Evolutionary conservation across 2,797 vertebrate genomes (phyloP).

Genomic region (Ciconia nigra): DNA sequence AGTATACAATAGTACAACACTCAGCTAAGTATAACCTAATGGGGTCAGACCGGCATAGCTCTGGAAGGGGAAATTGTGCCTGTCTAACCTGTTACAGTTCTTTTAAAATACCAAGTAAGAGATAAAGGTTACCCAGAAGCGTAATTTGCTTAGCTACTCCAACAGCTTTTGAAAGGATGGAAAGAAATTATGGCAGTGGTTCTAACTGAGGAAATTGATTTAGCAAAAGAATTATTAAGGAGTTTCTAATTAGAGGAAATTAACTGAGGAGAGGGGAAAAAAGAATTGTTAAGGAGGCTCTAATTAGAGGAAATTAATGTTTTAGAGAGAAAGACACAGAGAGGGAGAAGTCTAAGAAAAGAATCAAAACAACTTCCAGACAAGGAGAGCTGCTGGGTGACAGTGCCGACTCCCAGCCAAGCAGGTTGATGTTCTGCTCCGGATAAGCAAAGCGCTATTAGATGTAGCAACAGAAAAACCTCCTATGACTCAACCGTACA

Average conservation of each 20-base stretch:
- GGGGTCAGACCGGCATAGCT: slow-evolving; percentile 34
- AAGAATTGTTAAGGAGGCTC: slow-evolving; percentile 63
- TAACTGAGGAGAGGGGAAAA: slow-evolving; percentile 3
- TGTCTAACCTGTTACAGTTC: slow-evolving; percentile 49
- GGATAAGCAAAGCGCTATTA: slow-evolving; percentile 7
- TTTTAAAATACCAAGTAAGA: slow-evolving; percentile 45
- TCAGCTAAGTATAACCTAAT: slow-evolving; percentile 49
- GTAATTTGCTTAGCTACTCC: slow-evolving; percentile 33
- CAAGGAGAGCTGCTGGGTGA: slow-evolving; percentile 39
- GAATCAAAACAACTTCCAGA: slow-evolving; percentile 60
- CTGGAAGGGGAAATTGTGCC: slow-evolving; percentile 43
- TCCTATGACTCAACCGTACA: slow-evolving; percentile 20
- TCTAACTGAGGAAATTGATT: slow-evolving; percentile 61
- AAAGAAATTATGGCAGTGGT: slow-evolving; percentile 43
- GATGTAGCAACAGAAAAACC: slow-evolving; percentile 23
- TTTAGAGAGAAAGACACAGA: slow-evolving; percentile 59
- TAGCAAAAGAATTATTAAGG: slow-evolving; percentile 65
- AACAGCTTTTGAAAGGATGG: slow-evolving; percentile 51
- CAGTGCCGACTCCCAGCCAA: slow-evolving; percentile 3
- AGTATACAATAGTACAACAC: slow-evolving; percentile 46
- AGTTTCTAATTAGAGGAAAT: slow-evolving; percentile 67
- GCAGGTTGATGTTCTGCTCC: slow-evolving; percentile 29
- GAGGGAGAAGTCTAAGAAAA: slow-evolving; percentile 60
- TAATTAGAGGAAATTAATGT: slow-evolving; percentile 70
- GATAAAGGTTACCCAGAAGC: slow-evolving; percentile 45